Base-by-base conservation (phyloP, 53 echinoderm and acorn worm species). In the Echinarachnius parma region DNA sequence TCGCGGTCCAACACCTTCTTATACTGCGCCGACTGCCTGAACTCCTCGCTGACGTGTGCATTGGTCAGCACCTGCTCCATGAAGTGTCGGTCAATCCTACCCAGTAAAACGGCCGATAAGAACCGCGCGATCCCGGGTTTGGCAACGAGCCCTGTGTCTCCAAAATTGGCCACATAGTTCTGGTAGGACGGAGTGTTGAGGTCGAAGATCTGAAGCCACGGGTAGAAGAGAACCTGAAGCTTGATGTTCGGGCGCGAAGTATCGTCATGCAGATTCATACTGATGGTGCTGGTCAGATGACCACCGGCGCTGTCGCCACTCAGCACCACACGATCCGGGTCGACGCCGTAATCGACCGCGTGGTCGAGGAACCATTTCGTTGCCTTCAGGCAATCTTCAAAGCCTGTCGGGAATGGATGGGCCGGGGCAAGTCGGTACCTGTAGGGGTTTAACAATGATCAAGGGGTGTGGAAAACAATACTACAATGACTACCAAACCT, bases 301-400 rank as follows among this genome's bases (percentile, higher is more conserved):
- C 93, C 93, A 14, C 93, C 93, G 0, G 93, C 89, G 62, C 93
- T 92, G 53, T 92, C 93, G 32, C 93, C 93, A n/a, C 76, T 68
- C 7, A 86, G 28, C 44, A 64, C 89, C 24, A 89, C 72, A 4
- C 89, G 82, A 25, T 77, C 33, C 15, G 58, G 22, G 62, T 84
- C 83, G 14, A 93, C 80, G 9, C 60, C 64, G 26, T 85, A 86
- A 13, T 76, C 65, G 1, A 30, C 28, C 3, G 80, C 83, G 56
- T 86, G 76, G 28, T 75, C 23, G 18, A 90, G 72, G 32, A 93
- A 65, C 83, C 89, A 90, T 42, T 64, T 78, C 29, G 83, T 80
- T 25, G 83, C 89, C 4, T 25, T 61, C 21, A 90, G 61, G 45
- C 62, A 74, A 45, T 93, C 93, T 19, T 93, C 67, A 26, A 71